Conservation (phyloP, 1,140 invertebrate genomes). For the Leptinotarsa texana region DNA sequence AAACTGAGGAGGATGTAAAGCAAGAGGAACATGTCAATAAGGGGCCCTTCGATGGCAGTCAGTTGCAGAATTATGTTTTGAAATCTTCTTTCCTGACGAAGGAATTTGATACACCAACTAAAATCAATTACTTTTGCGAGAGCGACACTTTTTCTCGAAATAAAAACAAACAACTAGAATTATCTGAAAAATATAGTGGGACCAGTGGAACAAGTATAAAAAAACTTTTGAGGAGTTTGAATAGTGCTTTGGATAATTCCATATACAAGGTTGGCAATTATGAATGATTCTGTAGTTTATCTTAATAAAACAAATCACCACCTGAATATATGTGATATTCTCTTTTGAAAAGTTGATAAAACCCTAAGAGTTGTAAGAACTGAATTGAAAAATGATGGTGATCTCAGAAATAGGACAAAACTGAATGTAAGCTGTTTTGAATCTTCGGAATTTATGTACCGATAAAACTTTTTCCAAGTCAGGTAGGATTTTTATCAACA, state of each 20-base stretch:
- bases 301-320: neutral
- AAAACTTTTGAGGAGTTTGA: neutral
- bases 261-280: neutral
- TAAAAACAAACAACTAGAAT: neutral
- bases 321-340: too few species aligned
- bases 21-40: neutral
- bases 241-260: slow-evolving; percentile 9
- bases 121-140: slow-evolving; percentile 10
- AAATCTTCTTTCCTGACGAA: slow-evolving; percentile 36
- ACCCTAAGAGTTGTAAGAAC: too few species aligned
- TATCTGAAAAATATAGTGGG: neutral
- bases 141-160: neutral
- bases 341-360: too few species aligned
- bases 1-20: neutral
- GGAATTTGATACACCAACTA: slow-evolving; percentile 24
- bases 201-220: neutral
- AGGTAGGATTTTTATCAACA: too few species aligned
- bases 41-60: slow-evolving; percentile 15
- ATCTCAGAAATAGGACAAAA: too few species aligned
- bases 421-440: too few species aligned
- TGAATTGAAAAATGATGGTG: too few species aligned
- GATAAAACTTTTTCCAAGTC: too few species aligned
- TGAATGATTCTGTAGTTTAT: neutral
- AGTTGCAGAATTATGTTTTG: slow-evolving; percentile 35
- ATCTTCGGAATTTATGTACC: too few species aligned